Percentiles rank a stretch among this genome's conserved stretches.
These are phyloP conservation scores for Orthosia gracilis DNA, from an alignment of 2,888 invertebrate species.

Conservation along the genomic window DNA sequence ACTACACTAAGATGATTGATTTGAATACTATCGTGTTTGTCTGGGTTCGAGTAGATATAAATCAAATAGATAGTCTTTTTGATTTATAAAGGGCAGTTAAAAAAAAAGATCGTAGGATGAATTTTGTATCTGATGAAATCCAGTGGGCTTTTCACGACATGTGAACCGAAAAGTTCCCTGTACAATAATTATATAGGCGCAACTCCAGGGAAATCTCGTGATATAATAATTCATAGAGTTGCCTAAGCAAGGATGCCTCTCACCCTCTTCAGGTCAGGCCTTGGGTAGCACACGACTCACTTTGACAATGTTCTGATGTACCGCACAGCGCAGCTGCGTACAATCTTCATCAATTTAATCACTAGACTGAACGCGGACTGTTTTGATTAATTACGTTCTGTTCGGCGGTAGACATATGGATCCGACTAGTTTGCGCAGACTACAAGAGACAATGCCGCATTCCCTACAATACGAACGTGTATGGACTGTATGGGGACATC, in stretches of 20 bases:
- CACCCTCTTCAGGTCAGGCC: slow-evolving; percentile 50
- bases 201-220: slow-evolving; percentile 53
- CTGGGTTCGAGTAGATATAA: background rate
- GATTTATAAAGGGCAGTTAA: background rate
- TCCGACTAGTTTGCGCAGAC: slow-evolving; percentile 41
- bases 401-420: slow-evolving; percentile 58
- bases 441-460: slow-evolving; percentile 40
- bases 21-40: background rate
- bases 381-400: slow-evolving; percentile 77
- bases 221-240: slow-evolving; percentile 59
- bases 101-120: background rate
- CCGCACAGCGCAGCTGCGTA: slow-evolving; percentile 72
- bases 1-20: slow-evolving; percentile 53
- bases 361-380: slow-evolving; percentile 67
- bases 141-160: background rate
- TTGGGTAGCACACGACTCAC: slow-evolving; percentile 66
- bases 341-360: slow-evolving; percentile 76
- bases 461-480: slow-evolving; percentile 29
- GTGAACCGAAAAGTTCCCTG: slow-evolving; percentile 27
- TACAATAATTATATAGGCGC: slow-evolving; percentile 34
- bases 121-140: background rate
- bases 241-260: slow-evolving; percentile 34
- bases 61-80: background rate
- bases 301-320: slow-evolving; percentile 71
- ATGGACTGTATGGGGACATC: slow-evolving; percentile 7